Evolutionary conservation across 1,140 invertebrate species (phyloP).

Genomic region (Druon quercuslanigerum): DNA sequence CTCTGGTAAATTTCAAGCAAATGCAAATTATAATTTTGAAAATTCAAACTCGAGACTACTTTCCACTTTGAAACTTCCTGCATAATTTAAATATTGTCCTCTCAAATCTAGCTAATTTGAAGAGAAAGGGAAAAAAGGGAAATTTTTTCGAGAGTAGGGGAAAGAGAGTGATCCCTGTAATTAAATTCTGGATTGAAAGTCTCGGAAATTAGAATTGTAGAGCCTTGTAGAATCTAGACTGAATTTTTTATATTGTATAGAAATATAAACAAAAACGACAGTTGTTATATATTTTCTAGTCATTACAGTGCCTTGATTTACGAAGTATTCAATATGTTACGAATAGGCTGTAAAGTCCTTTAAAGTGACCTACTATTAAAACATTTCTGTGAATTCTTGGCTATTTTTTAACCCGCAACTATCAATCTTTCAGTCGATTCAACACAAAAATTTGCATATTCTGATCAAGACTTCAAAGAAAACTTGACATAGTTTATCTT

Average conservation of each 20-base stretch:
- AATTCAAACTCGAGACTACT: no score
- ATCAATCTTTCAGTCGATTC: not conserved
- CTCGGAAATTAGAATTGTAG: not conserved
- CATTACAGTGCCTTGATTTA: conserved; percentile 6
- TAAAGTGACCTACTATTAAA: not conserved
- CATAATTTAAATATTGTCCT: no score
- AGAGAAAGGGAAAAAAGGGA: no score
- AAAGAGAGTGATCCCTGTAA: no score
- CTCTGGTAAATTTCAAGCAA: no score
- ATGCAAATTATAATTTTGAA: no score
- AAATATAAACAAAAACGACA: not conserved
- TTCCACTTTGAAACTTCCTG: no score
- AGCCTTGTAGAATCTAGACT: conserved; percentile 17
- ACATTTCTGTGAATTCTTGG: not conserved
- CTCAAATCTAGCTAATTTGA: no score
- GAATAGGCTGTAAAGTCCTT: not conserved
- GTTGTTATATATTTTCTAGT: not conserved
- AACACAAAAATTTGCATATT: conserved; percentile 5
- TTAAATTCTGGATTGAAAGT: no score
- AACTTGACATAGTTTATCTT: not conserved
- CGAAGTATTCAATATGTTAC: not conserved
- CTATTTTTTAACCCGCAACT: not conserved
- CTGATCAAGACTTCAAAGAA: not conserved
- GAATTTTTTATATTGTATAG: conserved; percentile 35
- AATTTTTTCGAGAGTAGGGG: no score